These are phyloP conservation scores for Panopea generosa DNA, from an alignment of 2,888 invertebrate species.

Conservation along the genomic window DNA sequence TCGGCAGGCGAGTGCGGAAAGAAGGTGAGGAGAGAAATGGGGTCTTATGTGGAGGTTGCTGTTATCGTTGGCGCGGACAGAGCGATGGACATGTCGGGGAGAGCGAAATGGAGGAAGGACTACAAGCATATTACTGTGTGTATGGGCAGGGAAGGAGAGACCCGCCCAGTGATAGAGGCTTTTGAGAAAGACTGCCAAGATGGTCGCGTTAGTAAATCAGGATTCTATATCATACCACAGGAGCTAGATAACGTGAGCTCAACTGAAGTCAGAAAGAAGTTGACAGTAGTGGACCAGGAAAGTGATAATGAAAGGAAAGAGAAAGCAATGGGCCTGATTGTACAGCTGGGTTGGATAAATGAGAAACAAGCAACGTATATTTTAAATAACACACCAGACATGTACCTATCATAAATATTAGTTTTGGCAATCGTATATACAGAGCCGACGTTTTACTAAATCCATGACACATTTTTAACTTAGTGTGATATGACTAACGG, in stretches of 20 bases:
- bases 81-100: slow-evolving; percentile 45
- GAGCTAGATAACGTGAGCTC: slow-evolving; percentile 63
- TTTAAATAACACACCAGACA: slow-evolving; percentile 8
- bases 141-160: slow-evolving; percentile 57
- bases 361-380: slow-evolving; percentile 39
- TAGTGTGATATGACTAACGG: too few species aligned
- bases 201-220: slow-evolving; percentile 21
- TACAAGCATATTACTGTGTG: slow-evolving; percentile 28
- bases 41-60: slow-evolving; percentile 22
- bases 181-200: slow-evolving; percentile 40
- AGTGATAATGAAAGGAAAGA: slow-evolving; percentile 1
- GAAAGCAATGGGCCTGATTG: slow-evolving; percentile 17
- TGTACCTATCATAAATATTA: too few species aligned
- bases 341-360: slow-evolving; percentile 30
- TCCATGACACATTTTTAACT: too few species aligned
- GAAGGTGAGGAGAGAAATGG: slow-evolving; percentile 25
- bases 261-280: slow-evolving; percentile 35
- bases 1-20: slow-evolving; percentile 52
- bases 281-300: not conserved
- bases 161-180: slow-evolving; percentile 21
- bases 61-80: slow-evolving; percentile 60
- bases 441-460: too few species aligned
- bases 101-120: slow-evolving; percentile 53
- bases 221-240: slow-evolving; percentile 46
- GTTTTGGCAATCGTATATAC: too few species aligned